These are phyloP conservation scores for Chaenocephalus aceratus DNA, from an alignment of 2,113 vertebrate genomes.

Conservation along the genomic window DNA sequence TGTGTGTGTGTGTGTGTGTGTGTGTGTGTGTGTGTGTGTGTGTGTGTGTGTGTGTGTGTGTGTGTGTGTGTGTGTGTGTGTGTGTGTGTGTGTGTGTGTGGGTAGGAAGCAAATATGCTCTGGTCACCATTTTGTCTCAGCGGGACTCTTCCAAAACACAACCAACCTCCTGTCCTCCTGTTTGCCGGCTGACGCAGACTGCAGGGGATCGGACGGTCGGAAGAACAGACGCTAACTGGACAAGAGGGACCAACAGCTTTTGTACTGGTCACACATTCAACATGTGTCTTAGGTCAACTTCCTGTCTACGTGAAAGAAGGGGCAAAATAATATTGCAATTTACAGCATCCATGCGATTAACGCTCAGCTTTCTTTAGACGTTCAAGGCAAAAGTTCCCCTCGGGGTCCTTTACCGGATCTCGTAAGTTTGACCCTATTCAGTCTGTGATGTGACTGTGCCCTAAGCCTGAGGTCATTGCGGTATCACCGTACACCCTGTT, in stretches of 20 bases:
- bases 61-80: background rate
- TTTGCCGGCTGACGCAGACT: constrained; percentile 21
- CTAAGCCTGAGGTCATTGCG: background rate
- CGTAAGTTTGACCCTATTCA: too few species aligned
- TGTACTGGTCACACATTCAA: background rate
- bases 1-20: too few species aligned
- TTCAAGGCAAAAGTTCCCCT: too few species aligned
- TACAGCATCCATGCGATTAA: too few species aligned
- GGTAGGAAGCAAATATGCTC: constrained; percentile 35
- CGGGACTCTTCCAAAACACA: constrained; percentile 35
- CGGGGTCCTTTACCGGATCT: too few species aligned
- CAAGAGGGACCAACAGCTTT: constrained; percentile 3
- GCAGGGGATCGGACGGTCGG: background rate
- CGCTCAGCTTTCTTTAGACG: too few species aligned
- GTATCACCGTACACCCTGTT: background rate
- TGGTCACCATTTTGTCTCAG: constrained; percentile 32
- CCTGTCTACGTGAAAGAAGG: too few species aligned
- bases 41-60: too few species aligned
- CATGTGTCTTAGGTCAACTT: too few species aligned
- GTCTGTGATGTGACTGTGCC: too few species aligned
- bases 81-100: background rate
- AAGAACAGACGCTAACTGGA: constrained; percentile 16
- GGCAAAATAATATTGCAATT: too few species aligned
- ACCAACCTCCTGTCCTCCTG: constrained; percentile 22
- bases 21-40: too few species aligned